phyloP scores from a whole-genome alignment of 2,113 vertebrate genomes.

The Sinocyclocheilus rhinocerous region DNA sequence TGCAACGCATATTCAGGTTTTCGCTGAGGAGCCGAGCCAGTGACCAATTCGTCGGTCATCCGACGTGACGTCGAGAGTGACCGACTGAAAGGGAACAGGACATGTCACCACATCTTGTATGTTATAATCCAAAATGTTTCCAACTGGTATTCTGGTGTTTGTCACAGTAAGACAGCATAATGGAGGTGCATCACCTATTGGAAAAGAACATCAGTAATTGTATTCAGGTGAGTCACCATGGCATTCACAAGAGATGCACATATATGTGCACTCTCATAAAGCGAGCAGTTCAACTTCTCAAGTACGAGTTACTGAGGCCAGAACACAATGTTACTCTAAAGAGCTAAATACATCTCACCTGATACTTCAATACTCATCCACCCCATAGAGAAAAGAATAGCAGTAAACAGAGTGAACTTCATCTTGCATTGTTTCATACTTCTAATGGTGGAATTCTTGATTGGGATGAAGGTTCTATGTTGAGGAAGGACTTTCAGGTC shows the following conservation, averaged over 20 bases:
- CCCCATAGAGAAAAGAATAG: background rate
- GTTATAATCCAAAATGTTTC: background rate
- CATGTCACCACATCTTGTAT: too few species aligned
- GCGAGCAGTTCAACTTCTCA: too few species aligned
- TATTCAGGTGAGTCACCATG: background rate
- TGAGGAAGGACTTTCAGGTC: constrained; percentile 36
- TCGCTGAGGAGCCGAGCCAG: too few species aligned
- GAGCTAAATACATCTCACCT: background rate
- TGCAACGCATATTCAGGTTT: too few species aligned
- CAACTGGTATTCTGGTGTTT: accelerated
- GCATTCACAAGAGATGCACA: too few species aligned
- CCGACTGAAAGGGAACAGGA: too few species aligned
- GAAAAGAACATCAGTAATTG: background rate
- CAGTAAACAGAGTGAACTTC: background rate
- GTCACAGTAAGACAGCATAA: background rate
- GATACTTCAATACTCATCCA: background rate
- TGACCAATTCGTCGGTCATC: too few species aligned
- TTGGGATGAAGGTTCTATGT: background rate
- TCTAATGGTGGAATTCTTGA: background rate
- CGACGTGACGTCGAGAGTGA: too few species aligned
- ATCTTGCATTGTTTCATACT: background rate
- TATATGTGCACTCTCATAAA: too few species aligned
- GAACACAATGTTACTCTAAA: too few species aligned
- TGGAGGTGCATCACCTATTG: background rate
- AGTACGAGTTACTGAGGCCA: too few species aligned